phyloP scores from a whole-genome alignment of 2,888 invertebrate genomes.

The Schrankia costaestrigalis region DNA sequence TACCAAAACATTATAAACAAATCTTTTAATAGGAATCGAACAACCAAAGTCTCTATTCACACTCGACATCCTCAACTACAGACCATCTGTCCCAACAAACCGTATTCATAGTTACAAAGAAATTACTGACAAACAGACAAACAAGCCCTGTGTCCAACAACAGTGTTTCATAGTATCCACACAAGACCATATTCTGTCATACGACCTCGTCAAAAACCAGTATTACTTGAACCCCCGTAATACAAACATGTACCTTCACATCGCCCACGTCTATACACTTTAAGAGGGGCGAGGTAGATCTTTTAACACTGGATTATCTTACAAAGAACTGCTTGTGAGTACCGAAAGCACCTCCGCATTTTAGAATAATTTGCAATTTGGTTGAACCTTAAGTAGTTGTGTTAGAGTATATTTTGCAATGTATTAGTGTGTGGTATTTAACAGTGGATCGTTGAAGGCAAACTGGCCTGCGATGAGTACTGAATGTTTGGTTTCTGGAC shows the following conservation, averaged over 20 bases:
- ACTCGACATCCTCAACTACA: slow-evolving; percentile 32
- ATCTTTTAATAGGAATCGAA: slow-evolving; percentile 28
- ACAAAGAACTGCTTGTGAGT: slow-evolving; percentile 75
- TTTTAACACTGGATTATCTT: slow-evolving; percentile 50
- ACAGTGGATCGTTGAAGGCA: slow-evolving; percentile 66
- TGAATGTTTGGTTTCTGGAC: slow-evolving; percentile 67
- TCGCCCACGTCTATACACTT: slow-evolving; percentile 28
- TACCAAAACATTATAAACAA: slow-evolving; percentile 20
- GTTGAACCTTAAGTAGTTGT: slow-evolving; percentile 40
- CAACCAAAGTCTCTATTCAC: slow-evolving; percentile 28
- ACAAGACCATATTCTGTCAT: slow-evolving; percentile 72
- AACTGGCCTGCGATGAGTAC: slow-evolving; percentile 67
- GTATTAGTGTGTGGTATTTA: slow-evolving; percentile 30
- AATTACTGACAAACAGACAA: slow-evolving; percentile 57
- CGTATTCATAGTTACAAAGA: slow-evolving; percentile 75
- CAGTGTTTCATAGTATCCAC: slow-evolving; percentile 72
- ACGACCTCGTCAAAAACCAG: slow-evolving; percentile 64
- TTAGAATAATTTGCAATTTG: slow-evolving; percentile 52
- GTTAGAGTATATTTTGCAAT: slow-evolving; percentile 54
- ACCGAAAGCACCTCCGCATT: slow-evolving; percentile 72
- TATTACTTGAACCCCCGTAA: slow-evolving; percentile 36
- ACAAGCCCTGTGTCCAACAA: slow-evolving; percentile 72
- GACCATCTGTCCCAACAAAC: slow-evolving; percentile 65
- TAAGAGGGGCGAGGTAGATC: slow-evolving; percentile 51
- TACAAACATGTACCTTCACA: slow-evolving; percentile 33